Conservation (phyloP, 2,797 vertebrate genomes). For the Psittacula derbiana region DNA sequence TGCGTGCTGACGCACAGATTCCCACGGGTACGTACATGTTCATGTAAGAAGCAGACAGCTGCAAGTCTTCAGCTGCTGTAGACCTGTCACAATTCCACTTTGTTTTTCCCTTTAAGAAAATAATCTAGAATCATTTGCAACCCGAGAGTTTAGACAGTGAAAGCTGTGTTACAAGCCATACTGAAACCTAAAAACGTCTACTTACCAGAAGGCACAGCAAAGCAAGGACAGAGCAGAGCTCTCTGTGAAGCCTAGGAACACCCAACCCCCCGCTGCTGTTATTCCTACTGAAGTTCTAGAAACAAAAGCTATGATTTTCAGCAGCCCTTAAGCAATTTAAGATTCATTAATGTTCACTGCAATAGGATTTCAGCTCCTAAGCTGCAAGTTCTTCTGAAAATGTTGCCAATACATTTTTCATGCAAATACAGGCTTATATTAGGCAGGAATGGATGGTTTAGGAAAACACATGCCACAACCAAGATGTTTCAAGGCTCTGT, state of each 20-base stretch:
- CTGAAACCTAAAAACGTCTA: background rate
- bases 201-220: conserved; percentile 25
- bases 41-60: background rate
- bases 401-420: background rate
- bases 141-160: background rate
- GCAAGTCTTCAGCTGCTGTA: conserved; percentile 31
- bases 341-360: background rate
- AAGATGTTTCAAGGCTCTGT: background rate
- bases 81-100: conserved; percentile 25
- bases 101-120: background rate
- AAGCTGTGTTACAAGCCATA: background rate
- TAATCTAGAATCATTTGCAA: background rate
- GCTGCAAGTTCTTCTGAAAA: background rate
- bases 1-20: background rate
- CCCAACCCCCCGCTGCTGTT: background rate
- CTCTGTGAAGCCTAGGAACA: background rate
- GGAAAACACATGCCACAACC: background rate
- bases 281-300: background rate
- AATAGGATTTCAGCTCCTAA: background rate
- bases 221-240: background rate
- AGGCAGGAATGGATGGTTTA: background rate
- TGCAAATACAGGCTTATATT: background rate
- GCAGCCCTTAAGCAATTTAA: background rate
- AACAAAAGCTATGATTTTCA: conserved; percentile 16
- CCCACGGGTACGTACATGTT: background rate